Percentiles rank a stretch among this genome's conserved stretches.
phyloP scores from a whole-genome alignment of 2,113 vertebrate genomes.

The Dolichallabes microphthalmus region DNA sequence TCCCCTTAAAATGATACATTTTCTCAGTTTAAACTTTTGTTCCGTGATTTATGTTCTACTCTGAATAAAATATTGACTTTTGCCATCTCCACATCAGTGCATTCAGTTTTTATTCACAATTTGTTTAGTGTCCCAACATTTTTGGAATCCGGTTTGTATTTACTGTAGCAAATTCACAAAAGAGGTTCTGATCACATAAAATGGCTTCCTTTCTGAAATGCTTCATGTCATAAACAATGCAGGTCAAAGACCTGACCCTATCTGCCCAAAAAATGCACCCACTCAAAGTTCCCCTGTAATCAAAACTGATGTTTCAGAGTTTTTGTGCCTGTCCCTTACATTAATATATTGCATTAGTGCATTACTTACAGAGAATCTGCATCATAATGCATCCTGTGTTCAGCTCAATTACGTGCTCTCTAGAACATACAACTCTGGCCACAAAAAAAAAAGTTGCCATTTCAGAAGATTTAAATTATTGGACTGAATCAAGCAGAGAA shows the following conservation, averaged over 20 bases:
- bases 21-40: too few relatives aligned
- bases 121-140: too few relatives aligned
- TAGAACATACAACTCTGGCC: neutral
- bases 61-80: too few relatives aligned
- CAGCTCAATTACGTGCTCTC: neutral
- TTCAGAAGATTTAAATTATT: too few relatives aligned
- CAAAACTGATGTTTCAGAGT: neutral
- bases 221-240: neutral
- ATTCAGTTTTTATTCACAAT: too few relatives aligned
- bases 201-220: neutral
- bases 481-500: too few relatives aligned
- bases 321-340: neutral
- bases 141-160: too few relatives aligned
- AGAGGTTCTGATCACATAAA: neutral
- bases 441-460: too few relatives aligned
- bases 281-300: neutral
- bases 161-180: too few relatives aligned
- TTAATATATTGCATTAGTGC: neutral
- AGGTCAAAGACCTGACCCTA: neutral
- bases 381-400: neutral
- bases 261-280: neutral
- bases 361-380: neutral
- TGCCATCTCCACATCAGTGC: too few relatives aligned
- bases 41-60: too few relatives aligned
- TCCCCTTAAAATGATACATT: too few relatives aligned